A percentile compares a stretch with the other conserved stretches of the same genome.
phyloP scores from a whole-genome alignment of 1,140 invertebrate species.

The Sitophilus oryzae region DNA sequence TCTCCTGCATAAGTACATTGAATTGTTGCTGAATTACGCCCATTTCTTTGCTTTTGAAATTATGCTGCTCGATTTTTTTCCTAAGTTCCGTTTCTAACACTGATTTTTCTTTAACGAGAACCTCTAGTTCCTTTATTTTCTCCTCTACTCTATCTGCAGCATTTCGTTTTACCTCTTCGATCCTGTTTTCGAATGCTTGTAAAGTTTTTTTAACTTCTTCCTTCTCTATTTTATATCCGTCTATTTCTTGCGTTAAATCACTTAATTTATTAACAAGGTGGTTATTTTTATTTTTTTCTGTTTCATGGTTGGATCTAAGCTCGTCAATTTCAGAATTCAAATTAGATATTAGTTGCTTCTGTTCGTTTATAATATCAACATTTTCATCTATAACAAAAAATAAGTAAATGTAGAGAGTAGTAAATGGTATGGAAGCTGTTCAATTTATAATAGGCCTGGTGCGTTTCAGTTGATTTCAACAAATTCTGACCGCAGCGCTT shows the following conservation, averaged over 20 bases:
- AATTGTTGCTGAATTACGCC: slow-evolving; percentile 19
- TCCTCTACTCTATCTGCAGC: slow-evolving; percentile 8
- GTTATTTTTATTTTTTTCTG: slow-evolving; percentile 1
- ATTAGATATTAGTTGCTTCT: too few relatives aligned
- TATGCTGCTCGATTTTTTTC: slow-evolving; percentile 15
- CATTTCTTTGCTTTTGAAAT: slow-evolving; percentile 17
- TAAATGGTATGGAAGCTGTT: too few relatives aligned
- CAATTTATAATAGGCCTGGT: too few relatives aligned
- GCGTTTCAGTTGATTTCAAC: too few relatives aligned
- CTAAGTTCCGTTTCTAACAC: slow-evolving; percentile 13
- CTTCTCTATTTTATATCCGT: too few relatives aligned
- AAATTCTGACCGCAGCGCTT: too few relatives aligned
- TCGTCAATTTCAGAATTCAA: too few relatives aligned
- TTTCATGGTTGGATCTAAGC: slow-evolving; percentile 1
- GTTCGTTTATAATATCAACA: too few relatives aligned
- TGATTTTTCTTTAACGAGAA: slow-evolving; percentile 7
- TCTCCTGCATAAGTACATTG: slow-evolving; percentile 13
- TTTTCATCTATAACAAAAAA: too few relatives aligned
- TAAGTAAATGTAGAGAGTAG: too few relatives aligned
- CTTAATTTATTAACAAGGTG: slow-evolving; percentile 10
- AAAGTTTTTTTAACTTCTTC: slow-evolving; percentile 20
- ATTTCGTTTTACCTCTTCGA: slow-evolving; percentile 16
- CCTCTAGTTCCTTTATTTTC: slow-evolving; percentile 3
- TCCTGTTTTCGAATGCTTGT: slow-evolving; percentile 16
- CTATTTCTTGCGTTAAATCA: too few relatives aligned